Percentiles rank a stretch among this genome's conserved stretches.
Conservation (phyloP, 2,113 vertebrate species). For the Clarias batrachus region DNA sequence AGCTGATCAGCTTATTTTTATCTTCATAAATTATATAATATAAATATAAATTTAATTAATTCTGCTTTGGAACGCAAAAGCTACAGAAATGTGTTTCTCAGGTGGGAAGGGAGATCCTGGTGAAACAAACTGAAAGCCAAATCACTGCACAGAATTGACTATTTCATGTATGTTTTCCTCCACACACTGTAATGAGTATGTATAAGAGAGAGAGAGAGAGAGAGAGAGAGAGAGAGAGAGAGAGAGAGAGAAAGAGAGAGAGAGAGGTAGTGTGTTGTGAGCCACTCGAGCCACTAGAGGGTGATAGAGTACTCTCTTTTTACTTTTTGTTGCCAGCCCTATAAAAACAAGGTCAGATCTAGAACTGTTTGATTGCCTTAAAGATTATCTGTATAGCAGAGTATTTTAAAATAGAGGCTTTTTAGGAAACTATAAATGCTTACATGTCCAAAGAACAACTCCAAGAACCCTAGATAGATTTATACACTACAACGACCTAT, state of each 20-base stretch:
- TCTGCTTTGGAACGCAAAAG: neutral
- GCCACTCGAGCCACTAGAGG: conserved; percentile 44
- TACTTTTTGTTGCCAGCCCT: neutral
- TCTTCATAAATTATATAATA: too few relatives aligned
- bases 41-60: neutral
- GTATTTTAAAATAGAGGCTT: neutral
- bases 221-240: neutral
- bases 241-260: neutral
- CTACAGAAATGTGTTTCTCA: neutral
- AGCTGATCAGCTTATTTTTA: too few relatives aligned
- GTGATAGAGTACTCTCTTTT: neutral
- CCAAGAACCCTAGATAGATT: neutral
- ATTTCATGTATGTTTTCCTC: neutral
- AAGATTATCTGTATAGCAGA: neutral
- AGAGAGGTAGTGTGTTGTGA: neutral
- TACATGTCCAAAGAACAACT: neutral
- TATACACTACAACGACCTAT: neutral
- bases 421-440: neutral
- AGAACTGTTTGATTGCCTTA: neutral
- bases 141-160: neutral
- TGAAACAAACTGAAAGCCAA: neutral
- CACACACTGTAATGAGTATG: neutral
- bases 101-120: too few relatives aligned
- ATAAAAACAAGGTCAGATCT: neutral
- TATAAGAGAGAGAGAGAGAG: neutral